Base-by-base conservation (phyloP, 1,140 invertebrate genomes). In the Cecropterus lyciades region DNA sequence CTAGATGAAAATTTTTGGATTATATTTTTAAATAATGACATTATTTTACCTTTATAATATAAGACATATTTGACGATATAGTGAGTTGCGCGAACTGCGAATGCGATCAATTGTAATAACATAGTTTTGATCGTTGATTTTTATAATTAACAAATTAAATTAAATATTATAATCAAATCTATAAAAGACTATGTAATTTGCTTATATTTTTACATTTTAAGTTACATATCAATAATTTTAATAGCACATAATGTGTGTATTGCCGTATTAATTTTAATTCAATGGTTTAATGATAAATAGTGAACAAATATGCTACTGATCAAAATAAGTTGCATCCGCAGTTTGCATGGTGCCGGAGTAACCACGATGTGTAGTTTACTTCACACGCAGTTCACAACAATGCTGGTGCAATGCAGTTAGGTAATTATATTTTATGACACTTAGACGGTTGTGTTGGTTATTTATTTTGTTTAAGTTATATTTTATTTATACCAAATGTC, bases 381-480 rank as follows among this genome's bases (percentile, higher is more conserved):
- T 51, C 48, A 51, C 48, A 51, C n/a, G 48, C 30, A 11, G 43
- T 48, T 37, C 11, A 43, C 27, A 62, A n/a, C n/a, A 62, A 16
- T 17, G 57, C 46, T 62, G 59, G 71, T 79, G 73, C 71, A 73
- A 70, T 79, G 74, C 74, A 69, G 65, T 77, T 65, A 72, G 63
- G 15, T 63, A 66, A 59, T 56, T 65, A 60, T 72, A 69, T 73
- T 63, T 73, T 80, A 75, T 80, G 63, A 82, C 79, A 80, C 72
- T 79, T 69, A 80, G 74, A 73, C 71, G 87, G 86, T 91, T 89
- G 89, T 89, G 87, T 89, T 87, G 82, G 77, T 85, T 89, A 89
- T 89, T 91, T 89, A 86, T 88, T 89, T 89, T 85, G 72, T 83
- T 88, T 86, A 82, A 84, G 83, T 91, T 85, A 85, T 82, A 73